Evolutionary conservation across 1,140 invertebrate species (phyloP), one percentile per base, ranked within the genome.

Genomic region (Anastrepha obliqua): DNA sequence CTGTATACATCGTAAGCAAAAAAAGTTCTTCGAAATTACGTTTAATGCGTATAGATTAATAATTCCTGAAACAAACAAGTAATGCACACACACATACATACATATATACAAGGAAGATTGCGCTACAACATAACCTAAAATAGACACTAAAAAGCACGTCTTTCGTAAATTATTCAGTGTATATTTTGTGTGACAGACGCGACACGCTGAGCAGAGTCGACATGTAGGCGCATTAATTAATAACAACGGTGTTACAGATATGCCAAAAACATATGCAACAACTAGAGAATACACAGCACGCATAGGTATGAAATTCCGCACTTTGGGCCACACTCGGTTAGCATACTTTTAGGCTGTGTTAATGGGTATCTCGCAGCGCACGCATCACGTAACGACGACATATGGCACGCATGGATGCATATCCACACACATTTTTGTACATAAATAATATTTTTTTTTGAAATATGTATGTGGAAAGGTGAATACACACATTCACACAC

Each of bases 151-250:
- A 74, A 47, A 5, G 42, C 67, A 74, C 67, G 67, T 74, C 15
- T 2, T 47, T 47, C 42, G 11, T 74, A 29, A 74, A 74, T 74
- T 74, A 44, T 74, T 74, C 67, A 74, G 15, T 7, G 17, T 17
- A 74, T 47, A 74, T 13, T 74, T 74, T 44, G 6, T 6, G 42
- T 74, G 67, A 17, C 67, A 74, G 13, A 47, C 4, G 67, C 42
- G 13, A 7, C 15, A 74, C 42, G 39, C 15, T 39, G 67, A 74
- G 39, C 17, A 47, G 39, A 47, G 5, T 42, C 15, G 7, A 74
- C 67, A 17, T 74, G 42, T 39, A 74, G 67, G 67, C 6, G 67
- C 39, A 74, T 74, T 74, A 74, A 74, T 74, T 74, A 74, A 74
- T 17, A n/a, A 74, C 5, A 74, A 74, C 4, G 44, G 15, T 44